Evolutionary conservation across 2,113 vertebrate species (phyloP), one percentile per base, ranked within the genome.

Genomic region (Nanorana parkeri): DNA sequence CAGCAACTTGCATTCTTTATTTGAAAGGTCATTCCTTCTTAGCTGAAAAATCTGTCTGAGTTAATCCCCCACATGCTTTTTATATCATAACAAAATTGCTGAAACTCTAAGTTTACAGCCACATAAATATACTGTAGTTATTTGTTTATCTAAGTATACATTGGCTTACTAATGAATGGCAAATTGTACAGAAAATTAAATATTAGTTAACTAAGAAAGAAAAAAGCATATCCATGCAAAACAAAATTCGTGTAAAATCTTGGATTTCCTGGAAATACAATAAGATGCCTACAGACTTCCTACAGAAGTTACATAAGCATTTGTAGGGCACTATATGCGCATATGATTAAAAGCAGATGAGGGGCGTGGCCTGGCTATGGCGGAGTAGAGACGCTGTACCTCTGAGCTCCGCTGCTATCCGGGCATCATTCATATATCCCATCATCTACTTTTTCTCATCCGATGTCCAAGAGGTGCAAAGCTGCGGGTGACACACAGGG

Each of bases 1-100:
- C 68, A 80, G 65, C 58, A 24, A 88, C 87, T 90, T 85, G 90
- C 92, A 94, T 94, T 94, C 91, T 91, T 94, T 89, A 84, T 87
- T 87, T 89, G 86, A 88, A 90, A 94, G 91, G 91, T 94, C 93
- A 94, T 91, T 88, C 86, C 86, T 91, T 89, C 72, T 17, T 86
- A 88, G 93, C 92, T 90, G 91, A 90, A 87, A 92, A 84, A 86
- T 80, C 87, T 91, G 88, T 91, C 92, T 91, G 89, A 89, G 92
- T 92, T 92, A 90, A 88, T 92, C 88, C 92, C 90, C 87, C 87
- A 89, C 88, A 90, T 83, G 78, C 87, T 92, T 89, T 92, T 87
- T 88, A 89, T 76, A 88, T 87, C 89, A 88, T 87, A 88, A 87
- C 60, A 83, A 86, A 84, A 83, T 58, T 55, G 69, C 20, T 16